Conservation (phyloP, 2,113 vertebrate genomes). For the Chlamydotis undulata region DNA sequence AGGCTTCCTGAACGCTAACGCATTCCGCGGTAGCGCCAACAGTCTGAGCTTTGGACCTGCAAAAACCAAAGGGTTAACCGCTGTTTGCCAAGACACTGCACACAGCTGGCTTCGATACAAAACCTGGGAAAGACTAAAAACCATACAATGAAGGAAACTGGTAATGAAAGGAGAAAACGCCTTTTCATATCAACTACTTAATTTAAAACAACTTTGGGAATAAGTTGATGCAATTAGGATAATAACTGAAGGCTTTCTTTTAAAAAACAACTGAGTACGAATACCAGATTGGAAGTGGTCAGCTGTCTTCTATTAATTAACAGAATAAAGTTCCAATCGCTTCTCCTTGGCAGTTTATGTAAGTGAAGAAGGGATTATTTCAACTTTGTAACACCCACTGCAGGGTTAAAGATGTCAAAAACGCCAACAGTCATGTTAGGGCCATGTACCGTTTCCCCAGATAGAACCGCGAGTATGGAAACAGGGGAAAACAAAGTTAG, state of each 20-base stretch:
- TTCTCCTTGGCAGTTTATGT: conserved; percentile 24
- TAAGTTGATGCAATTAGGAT: not conserved
- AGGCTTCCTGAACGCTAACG: not conserved
- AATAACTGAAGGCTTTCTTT: not conserved
- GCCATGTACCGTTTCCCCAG: conserved; percentile 43
- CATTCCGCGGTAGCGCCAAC: not conserved
- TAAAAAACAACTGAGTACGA: not conserved
- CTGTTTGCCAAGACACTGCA: conserved; percentile 7
- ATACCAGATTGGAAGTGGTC: not conserved
- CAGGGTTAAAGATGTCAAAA: not conserved
- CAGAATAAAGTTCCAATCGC: not conserved
- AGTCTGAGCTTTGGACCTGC: not conserved
- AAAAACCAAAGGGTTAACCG: not conserved
- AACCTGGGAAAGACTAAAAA: conserved; percentile 2
- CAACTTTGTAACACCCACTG: not conserved
- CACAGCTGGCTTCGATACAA: not conserved
- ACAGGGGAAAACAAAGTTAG: not conserved
- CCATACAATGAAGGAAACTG: not conserved
- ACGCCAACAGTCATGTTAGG: conserved; percentile 5
- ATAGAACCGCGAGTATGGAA: conserved; percentile 22
- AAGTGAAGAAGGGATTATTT: conserved; percentile 3
- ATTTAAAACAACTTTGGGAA: conserved; percentile 9
- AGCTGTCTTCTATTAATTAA: not conserved
- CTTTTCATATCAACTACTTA: not conserved
- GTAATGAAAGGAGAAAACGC: not conserved